Conservation (phyloP, 2,888 invertebrate species). For the Tupiocoris notatus region DNA sequence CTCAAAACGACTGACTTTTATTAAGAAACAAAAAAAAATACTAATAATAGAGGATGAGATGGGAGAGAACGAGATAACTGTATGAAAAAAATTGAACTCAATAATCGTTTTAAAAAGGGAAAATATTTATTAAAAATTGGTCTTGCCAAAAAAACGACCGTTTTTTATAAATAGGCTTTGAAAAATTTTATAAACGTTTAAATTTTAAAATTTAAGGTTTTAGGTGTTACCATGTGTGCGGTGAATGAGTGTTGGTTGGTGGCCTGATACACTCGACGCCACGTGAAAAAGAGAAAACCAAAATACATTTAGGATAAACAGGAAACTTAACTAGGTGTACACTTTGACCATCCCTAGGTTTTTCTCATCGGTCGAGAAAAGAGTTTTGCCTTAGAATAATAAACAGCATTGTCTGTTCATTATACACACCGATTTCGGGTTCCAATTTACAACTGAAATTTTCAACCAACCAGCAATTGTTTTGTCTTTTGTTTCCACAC, state of each 20-base stretch:
- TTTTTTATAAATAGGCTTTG: constrained; percentile 50
- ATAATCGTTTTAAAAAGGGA: constrained; percentile 46
- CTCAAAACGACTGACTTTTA: constrained; percentile 50
- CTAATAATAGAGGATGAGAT: background rate
- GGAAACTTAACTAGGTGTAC: constrained; percentile 36
- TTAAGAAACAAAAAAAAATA: constrained; percentile 47
- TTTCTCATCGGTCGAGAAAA: background rate
- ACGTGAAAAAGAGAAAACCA: constrained; percentile 38
- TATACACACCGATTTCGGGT: too few relatives aligned
- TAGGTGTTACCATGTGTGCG: constrained; percentile 47
- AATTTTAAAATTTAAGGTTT: constrained; percentile 47
- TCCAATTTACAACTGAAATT: too few relatives aligned
- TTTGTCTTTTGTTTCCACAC: too few relatives aligned
- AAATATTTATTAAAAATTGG: constrained; percentile 49
- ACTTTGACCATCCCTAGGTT: constrained; percentile 20
- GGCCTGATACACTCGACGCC: constrained; percentile 42
- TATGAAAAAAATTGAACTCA: constrained; percentile 44
- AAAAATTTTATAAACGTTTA: constrained; percentile 47
- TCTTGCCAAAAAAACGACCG: constrained; percentile 50
- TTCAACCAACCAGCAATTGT: too few relatives aligned
- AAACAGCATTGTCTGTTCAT: too few relatives aligned
- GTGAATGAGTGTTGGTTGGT: constrained; percentile 48
- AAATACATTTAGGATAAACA: constrained; percentile 20
- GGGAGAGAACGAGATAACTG: constrained; percentile 28
- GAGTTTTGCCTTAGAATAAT: background rate